phyloP scores from a whole-genome alignment of 1,140 invertebrate genomes.

The Galendromus occidentalis region DNA sequence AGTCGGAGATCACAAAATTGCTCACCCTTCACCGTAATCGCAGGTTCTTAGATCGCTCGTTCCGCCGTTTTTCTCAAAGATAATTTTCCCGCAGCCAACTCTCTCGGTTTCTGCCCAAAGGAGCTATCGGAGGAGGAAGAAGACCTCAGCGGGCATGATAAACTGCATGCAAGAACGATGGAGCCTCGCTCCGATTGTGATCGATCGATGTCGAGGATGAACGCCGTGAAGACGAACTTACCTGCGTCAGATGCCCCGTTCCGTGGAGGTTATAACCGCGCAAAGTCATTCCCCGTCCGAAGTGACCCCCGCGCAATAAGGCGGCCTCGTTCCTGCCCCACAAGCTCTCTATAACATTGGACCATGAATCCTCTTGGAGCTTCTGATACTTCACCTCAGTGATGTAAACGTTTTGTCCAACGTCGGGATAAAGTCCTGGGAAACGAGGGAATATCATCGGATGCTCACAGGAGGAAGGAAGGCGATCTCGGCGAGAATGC shows the following conservation, averaged over 20 bases:
- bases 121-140: neutral
- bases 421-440: neutral
- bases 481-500: too few relatives aligned
- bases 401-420: conserved; percentile 2
- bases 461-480: too few relatives aligned
- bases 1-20: too few relatives aligned
- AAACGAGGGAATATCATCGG: neutral
- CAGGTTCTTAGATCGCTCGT: neutral
- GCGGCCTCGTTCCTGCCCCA: neutral
- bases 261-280: neutral
- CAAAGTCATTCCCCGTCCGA: neutral
- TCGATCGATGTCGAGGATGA: too few relatives aligned
- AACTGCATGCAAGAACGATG: too few relatives aligned
- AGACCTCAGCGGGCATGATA: too few relatives aligned
- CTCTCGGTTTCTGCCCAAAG: conserved; percentile 7
- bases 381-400: conserved; percentile 1
- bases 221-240: too few relatives aligned
- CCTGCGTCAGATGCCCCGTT: neutral
- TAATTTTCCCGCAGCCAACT: neutral
- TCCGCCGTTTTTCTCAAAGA: neutral
- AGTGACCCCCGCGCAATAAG: neutral
- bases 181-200: too few relatives aligned
- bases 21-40: neutral
- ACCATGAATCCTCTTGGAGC: neutral
- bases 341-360: neutral